Evolutionary conservation across 1,140 invertebrate species (phyloP).

Genomic region (Drosophila eugracilis): DNA sequence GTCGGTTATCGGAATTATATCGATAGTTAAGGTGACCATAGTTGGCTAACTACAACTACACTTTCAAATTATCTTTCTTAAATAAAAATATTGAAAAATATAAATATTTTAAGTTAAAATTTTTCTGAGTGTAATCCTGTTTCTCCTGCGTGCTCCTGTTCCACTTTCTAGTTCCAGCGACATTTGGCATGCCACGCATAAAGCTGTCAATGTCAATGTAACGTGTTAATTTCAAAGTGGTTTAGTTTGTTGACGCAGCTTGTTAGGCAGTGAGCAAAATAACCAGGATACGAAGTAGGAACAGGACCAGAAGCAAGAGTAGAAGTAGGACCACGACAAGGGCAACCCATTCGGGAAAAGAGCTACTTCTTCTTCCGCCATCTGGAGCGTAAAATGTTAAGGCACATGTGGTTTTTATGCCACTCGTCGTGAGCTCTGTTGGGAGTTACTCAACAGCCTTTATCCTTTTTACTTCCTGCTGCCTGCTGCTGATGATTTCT

Average conservation of each 20-base stretch:
- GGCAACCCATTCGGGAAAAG: constrained; percentile 33
- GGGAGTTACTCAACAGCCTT: constrained; percentile 23
- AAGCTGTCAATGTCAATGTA: constrained; percentile 83
- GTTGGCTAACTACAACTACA: background rate
- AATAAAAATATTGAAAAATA: background rate
- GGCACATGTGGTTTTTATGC: constrained; percentile 75
- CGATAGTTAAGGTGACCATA: too few relatives aligned
- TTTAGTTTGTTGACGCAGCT: constrained; percentile 81
- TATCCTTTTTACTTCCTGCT: constrained; percentile 20
- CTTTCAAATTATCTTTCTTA: background rate
- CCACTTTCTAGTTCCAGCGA: constrained; percentile 45
- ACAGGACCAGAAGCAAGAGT: background rate
- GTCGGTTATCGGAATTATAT: too few relatives aligned
- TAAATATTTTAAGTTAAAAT: too few relatives aligned
- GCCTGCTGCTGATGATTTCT: constrained; percentile 63
- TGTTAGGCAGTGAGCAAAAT: constrained; percentile 53
- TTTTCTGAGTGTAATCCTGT: constrained; percentile 13
- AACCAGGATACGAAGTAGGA: constrained; percentile 2
- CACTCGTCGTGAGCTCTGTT: constrained; percentile 24
- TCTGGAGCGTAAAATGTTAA: constrained; percentile 57
- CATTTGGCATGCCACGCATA: constrained; percentile 79
- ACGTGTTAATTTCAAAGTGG: constrained; percentile 83
- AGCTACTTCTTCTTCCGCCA: constrained; percentile 23
- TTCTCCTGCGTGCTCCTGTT: constrained; percentile 1
- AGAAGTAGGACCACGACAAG: constrained; percentile 10